Evolutionary conservation across 2,113 vertebrate genomes (phyloP).

Genomic region (Ondatra zibethicus): DNA sequence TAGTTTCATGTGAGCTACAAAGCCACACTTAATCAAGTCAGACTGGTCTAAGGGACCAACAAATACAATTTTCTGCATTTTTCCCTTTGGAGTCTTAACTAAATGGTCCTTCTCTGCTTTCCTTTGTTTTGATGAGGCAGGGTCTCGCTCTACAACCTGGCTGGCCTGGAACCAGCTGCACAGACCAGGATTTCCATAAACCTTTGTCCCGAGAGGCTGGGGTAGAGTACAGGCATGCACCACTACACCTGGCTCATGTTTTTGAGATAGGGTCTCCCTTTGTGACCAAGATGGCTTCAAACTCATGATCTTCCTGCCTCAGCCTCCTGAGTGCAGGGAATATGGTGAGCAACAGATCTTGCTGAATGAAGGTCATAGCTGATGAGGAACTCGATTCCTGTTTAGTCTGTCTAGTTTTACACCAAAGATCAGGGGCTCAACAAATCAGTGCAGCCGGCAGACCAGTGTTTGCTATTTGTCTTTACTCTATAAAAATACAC

Average conservation of each 20-base stretch:
- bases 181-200: neutral
- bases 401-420: neutral
- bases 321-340: neutral
- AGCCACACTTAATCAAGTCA: neutral
- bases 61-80: neutral
- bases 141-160: neutral
- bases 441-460: slow-evolving; percentile 35
- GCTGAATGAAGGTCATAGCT: too few relatives aligned
- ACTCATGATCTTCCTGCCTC: neutral
- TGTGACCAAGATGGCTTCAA: neutral
- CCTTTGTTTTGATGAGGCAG: neutral
- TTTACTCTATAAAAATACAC: slow-evolving; percentile 85
- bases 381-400: neutral
- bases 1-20: slow-evolving; percentile 30
- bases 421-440: neutral
- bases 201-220: too few relatives aligned
- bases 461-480: slow-evolving; percentile 66
- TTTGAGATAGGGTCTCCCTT: neutral
- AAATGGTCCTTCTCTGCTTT: neutral
- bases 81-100: neutral
- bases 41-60: neutral
- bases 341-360: neutral
- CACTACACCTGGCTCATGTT: neutral
- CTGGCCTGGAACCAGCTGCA: neutral
- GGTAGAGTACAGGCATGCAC: too few relatives aligned